Conservation (phyloP, 1,140 invertebrate species). For the Danaus melanippus region DNA sequence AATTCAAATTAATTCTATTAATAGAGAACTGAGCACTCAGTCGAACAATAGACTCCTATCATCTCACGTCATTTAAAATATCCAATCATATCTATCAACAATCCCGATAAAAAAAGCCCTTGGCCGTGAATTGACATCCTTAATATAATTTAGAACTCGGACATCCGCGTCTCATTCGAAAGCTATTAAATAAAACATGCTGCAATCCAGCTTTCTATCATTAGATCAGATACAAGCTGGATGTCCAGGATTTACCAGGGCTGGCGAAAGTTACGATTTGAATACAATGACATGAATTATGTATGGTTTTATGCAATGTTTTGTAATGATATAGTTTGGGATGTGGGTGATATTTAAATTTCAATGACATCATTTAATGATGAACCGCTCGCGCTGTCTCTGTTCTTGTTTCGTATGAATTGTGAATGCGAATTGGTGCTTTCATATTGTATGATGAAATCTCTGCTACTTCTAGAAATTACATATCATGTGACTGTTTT, state of each 20-base stretch:
- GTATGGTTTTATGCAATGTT: conserved; percentile 48
- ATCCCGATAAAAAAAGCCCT: no score
- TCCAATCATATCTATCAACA: no score
- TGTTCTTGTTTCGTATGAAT: no score
- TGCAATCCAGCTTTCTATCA: conserved; percentile 9
- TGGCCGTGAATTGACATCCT: no score
- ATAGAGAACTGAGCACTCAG: neutral
- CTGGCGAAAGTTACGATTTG: conserved; percentile 58
- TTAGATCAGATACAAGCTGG: conserved; percentile 10
- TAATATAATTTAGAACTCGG: neutral
- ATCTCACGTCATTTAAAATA: no score
- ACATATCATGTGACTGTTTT: no score
- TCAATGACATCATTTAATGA: conserved; percentile 2
- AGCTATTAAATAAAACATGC: conserved; percentile 18
- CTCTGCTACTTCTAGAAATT: neutral
- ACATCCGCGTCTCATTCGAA: conserved; percentile 12
- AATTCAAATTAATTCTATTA: no score
- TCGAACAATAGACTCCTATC: neutral
- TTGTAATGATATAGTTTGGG: conserved; percentile 37
- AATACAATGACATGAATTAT: conserved; percentile 61
- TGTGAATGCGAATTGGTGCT: neutral
- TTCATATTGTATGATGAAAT: neutral
- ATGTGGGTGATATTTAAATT: conserved; percentile 28
- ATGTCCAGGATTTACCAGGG: conserved; percentile 29
- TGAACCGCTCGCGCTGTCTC: no score